phyloP scores from a whole-genome alignment of 2,888 invertebrate genomes.

The Congeria kusceri region DNA sequence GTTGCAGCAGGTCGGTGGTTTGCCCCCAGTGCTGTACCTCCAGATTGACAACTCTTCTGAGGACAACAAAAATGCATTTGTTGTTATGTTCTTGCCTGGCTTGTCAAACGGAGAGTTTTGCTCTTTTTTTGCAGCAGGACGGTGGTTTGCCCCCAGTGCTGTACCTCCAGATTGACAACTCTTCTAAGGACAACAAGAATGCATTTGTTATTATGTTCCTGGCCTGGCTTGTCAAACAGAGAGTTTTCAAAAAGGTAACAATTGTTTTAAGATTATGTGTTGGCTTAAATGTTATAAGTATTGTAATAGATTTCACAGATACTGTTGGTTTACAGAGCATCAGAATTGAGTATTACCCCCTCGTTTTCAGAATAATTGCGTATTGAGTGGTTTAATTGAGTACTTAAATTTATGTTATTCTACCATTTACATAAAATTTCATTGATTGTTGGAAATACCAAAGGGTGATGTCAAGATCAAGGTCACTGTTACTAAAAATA shows the following conservation, averaged over 20 bases:
- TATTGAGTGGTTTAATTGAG: no score
- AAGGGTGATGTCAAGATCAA: no score
- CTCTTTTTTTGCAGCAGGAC: not conserved
- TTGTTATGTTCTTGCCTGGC: conserved; percentile 4
- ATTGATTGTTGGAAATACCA: no score
- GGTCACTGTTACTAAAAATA: no score
- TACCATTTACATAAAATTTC: no score
- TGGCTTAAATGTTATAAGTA: no score
- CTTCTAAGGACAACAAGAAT: conserved; percentile 2
- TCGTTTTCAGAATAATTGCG: no score
- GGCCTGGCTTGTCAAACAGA: not conserved
- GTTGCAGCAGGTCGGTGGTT: not conserved
- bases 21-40: conserved; percentile 3
- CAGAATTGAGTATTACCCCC: no score
- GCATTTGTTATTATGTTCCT: conserved; percentile 5
- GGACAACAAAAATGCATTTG: conserved; percentile 9
- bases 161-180: not conserved
- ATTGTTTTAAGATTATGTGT: no score
- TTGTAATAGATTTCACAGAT: no score
- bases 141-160: not conserved
- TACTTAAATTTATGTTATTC: no score
- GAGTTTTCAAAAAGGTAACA: not conserved
- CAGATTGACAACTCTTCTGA: not conserved
- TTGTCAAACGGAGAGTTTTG: not conserved
- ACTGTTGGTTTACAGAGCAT: no score